phyloP scores from a whole-genome alignment of 2,113 vertebrate species.

The Lamprologus lemairii region DNA sequence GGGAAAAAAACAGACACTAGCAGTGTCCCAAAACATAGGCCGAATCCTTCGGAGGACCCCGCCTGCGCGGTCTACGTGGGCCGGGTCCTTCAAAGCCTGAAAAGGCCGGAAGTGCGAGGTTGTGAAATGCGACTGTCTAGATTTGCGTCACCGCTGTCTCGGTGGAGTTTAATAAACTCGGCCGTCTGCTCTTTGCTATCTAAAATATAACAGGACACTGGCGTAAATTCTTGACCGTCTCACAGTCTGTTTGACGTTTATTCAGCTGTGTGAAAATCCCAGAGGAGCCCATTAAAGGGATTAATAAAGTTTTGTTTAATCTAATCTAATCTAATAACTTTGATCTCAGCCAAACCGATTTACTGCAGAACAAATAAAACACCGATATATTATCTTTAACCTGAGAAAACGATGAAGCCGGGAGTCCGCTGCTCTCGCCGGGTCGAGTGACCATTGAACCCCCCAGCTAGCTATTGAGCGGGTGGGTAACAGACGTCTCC shows the following conservation, averaged over 20 bases:
- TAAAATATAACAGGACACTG: neutral
- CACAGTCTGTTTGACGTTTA: neutral
- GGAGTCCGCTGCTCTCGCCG: too few species aligned
- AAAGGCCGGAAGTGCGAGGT: neutral
- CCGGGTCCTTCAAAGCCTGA: neutral
- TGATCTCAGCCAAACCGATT: neutral
- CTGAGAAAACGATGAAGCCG: neutral
- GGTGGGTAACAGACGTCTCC: neutral
- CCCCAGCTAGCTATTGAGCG: too few species aligned
- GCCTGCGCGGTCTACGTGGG: neutral
- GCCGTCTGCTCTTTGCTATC: neutral
- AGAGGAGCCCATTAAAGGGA: neutral
- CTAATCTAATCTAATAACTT: neutral
- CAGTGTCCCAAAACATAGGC: neutral
- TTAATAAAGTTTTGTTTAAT: neutral
- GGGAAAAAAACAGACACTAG: neutral
- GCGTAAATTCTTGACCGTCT: fast-evolving
- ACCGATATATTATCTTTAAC: neutral
- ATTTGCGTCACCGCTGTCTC: neutral
- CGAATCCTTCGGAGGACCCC: neutral
- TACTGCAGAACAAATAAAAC: neutral
- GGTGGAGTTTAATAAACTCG: neutral
- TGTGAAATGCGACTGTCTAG: neutral
- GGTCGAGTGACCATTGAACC: too few species aligned
- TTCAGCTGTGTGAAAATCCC: neutral